Evolutionary conservation across 2,888 invertebrate genomes (phyloP).

Genomic region (Tetrapedia diversipes): DNA sequence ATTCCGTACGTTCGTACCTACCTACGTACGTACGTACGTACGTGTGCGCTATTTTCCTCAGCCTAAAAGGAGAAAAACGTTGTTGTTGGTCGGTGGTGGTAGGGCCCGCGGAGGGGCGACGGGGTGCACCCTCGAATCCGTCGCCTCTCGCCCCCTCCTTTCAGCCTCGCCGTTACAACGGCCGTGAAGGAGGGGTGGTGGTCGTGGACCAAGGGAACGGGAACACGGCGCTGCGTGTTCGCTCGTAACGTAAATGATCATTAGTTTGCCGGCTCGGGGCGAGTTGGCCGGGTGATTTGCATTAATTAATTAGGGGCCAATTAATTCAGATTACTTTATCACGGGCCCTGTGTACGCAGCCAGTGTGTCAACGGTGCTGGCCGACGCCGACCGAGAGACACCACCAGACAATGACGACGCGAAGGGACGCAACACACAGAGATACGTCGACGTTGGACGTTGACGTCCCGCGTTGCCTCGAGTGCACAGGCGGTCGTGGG

Average conservation of each 20-base stretch:
- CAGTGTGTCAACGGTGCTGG: slow-evolving; percentile 42
- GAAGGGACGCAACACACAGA: slow-evolving; percentile 45
- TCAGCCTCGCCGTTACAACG: slow-evolving; percentile 10
- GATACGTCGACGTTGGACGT: slow-evolving; percentile 62
- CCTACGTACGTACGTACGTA: slow-evolving; percentile 40
- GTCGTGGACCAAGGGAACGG: slow-evolving; percentile 42
- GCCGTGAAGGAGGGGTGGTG: slow-evolving; percentile 24
- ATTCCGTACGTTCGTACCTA: slow-evolving; percentile 47
- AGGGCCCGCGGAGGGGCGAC: background rate
- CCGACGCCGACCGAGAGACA: slow-evolving; percentile 30
- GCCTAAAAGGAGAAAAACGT: slow-evolving; percentile 43
- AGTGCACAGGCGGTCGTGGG: slow-evolving; percentile 35
- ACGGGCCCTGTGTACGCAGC: slow-evolving; percentile 50
- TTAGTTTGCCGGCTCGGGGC: slow-evolving; percentile 58
- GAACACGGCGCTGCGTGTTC: slow-evolving; percentile 50
- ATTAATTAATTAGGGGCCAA: slow-evolving; percentile 72
- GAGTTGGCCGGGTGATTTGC: slow-evolving; percentile 64
- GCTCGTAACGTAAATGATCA: slow-evolving; percentile 64
- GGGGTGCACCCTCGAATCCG: slow-evolving; percentile 38
- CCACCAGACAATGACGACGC: slow-evolving; percentile 46
- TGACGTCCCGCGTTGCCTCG: slow-evolving; percentile 60
- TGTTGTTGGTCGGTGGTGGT: slow-evolving; percentile 6
- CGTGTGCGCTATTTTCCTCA: slow-evolving; percentile 53
- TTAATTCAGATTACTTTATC: slow-evolving; percentile 73
- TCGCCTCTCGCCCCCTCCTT: slow-evolving; percentile 33